Conservation (phyloP, 2,888 invertebrate species). For the Luperina nickerlii region DNA sequence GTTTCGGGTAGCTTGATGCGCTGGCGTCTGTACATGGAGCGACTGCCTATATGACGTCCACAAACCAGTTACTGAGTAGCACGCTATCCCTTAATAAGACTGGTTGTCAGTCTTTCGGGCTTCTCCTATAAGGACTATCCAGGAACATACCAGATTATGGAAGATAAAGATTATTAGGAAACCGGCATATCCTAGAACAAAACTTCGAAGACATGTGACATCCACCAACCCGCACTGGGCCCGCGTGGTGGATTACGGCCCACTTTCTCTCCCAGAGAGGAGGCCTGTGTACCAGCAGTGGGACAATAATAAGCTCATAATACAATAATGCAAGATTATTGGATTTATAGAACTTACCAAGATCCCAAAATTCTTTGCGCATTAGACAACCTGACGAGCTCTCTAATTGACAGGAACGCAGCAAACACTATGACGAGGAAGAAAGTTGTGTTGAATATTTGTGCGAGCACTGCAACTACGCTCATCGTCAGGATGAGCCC, state of each 20-base stretch:
- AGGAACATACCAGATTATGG: neutral
- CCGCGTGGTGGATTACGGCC: neutral
- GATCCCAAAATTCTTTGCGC: neutral
- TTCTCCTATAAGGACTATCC: neutral
- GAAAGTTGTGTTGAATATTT: conserved; percentile 27
- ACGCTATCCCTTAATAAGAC: neutral
- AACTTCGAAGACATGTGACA: neutral
- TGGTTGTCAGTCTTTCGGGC: neutral
- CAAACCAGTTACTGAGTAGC: too few relatives aligned
- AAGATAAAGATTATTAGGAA: neutral
- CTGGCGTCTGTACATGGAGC: too few relatives aligned
- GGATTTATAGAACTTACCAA: conserved; percentile 16
- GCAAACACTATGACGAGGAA: conserved; percentile 44
- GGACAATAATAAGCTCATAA: too few relatives aligned
- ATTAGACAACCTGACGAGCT: conserved; percentile 22
- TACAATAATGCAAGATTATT: neutral
- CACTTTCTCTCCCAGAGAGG: neutral
- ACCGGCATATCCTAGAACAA: neutral
- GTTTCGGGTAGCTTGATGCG: too few relatives aligned
- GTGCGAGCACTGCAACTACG: neutral
- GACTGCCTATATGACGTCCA: neutral
- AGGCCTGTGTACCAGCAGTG: neutral
- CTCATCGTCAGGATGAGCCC: conserved; percentile 44
- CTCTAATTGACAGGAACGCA: conserved; percentile 34
- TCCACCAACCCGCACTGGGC: neutral